phyloP scores from a whole-genome alignment of 2,888 invertebrate genomes.

The Deilephila elpenor region DNA sequence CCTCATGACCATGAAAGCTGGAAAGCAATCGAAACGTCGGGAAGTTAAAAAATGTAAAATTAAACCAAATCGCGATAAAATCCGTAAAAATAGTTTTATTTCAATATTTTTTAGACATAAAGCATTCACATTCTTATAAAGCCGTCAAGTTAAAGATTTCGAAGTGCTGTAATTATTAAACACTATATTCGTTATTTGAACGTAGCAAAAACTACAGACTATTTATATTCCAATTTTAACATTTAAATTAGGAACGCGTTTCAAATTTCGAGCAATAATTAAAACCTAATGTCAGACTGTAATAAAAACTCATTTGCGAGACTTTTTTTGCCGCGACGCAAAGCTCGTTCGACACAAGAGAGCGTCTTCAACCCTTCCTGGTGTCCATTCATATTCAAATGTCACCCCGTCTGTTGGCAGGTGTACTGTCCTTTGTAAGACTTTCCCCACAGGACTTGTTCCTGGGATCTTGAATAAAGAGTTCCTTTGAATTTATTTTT shows the following conservation, averaged over 20 bases:
- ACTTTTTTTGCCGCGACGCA: constrained; percentile 4
- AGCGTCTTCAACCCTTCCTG: constrained; percentile 72
- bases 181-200: no score
- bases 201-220: no score
- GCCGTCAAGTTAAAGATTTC: no score
- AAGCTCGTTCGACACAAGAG: constrained; percentile 48
- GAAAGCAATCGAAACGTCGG: no score
- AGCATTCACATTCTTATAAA: no score
- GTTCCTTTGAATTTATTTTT: constrained; percentile 12
- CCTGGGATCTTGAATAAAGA: constrained; percentile 41
- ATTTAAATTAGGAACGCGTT: constrained; percentile 1
- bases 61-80: no score
- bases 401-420: constrained; percentile 69
- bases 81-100: no score
- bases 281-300: neutral
- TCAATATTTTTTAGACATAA: no score
- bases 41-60: no score
- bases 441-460: constrained; percentile 63
- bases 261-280: neutral
- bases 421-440: constrained; percentile 65
- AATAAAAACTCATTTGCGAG: neutral
- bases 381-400: constrained; percentile 76
- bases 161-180: no score
- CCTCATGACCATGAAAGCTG: no score
- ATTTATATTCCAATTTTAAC: neutral